A percentile compares a stretch with the other conserved stretches of the same genome.
phyloP scores from a whole-genome alignment of 1,140 invertebrate genomes.

The Agrypnia vestita region DNA sequence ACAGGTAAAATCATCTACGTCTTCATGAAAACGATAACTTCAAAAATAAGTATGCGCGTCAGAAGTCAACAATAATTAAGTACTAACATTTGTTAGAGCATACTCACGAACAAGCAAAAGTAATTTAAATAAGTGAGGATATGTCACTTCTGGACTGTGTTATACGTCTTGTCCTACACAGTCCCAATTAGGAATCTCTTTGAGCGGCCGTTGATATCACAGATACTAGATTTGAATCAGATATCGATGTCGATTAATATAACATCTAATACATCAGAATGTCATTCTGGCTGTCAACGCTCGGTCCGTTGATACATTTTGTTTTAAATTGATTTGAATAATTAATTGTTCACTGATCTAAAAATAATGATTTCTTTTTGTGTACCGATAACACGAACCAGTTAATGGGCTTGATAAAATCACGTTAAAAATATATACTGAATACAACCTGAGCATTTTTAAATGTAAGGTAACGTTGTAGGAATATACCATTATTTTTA shows the following conservation, averaged over 20 bases:
- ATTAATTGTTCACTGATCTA: constrained; percentile 29
- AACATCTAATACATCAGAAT: constrained; percentile 1
- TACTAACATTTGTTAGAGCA: background rate
- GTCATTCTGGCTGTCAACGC: constrained; percentile 33
- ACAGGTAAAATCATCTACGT: too few relatives aligned
- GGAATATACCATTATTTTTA: too few relatives aligned
- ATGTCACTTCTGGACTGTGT: constrained; percentile 54
- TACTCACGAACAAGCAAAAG: constrained; percentile 43
- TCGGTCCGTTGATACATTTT: background rate
- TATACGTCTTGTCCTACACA: constrained; percentile 17
- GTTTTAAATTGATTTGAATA: constrained; percentile 32
- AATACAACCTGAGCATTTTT: too few relatives aligned
- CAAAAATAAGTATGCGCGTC: constrained; percentile 33
- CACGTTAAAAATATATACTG: too few relatives aligned
- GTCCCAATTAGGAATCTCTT: constrained; percentile 23
- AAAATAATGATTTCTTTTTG: constrained; percentile 39
- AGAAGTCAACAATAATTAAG: constrained; percentile 29
- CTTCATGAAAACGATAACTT: background rate
- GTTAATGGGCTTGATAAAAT: background rate
- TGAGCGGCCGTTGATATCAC: constrained; percentile 13
- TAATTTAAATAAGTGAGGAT: constrained; percentile 44
- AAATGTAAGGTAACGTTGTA: too few relatives aligned
- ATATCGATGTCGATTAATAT: constrained; percentile 10
- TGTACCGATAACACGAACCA: constrained; percentile 18
- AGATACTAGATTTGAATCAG: constrained; percentile 10